A percentile compares a stretch with the other conserved stretches of the same genome.
phyloP scores from a whole-genome alignment of 2,113 vertebrate species.

The Bubo blakistoni region DNA sequence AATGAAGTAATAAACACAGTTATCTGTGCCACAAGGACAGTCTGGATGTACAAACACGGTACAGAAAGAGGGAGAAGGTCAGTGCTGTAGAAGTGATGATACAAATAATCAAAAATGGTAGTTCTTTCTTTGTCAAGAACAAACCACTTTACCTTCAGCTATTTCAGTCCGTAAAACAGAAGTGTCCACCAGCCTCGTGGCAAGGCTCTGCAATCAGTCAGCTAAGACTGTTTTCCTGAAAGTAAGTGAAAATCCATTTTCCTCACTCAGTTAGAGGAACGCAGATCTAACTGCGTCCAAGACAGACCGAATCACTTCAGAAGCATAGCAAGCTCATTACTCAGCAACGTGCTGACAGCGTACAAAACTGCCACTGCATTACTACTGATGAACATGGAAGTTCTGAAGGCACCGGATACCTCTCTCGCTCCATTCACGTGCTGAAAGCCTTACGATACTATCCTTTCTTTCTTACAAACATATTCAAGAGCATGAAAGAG shows the following conservation, averaged over 20 bases:
- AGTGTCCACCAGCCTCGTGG: constrained; percentile 24
- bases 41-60: neutral
- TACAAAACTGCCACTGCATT: neutral
- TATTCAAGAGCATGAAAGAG: neutral
- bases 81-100: neutral
- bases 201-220: constrained; percentile 47
- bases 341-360: neutral
- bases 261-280: neutral
- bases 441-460: neutral
- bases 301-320: neutral
- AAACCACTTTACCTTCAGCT: constrained; percentile 36
- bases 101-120: neutral
- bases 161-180: constrained; percentile 42
- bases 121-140: constrained; percentile 3
- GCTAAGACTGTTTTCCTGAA: constrained; percentile 51
- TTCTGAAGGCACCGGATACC: neutral
- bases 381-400: neutral
- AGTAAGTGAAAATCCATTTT: constrained; percentile 54
- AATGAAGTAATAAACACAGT: neutral
- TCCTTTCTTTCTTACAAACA: neutral
- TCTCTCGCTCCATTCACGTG: neutral
- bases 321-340: neutral
- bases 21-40: neutral
- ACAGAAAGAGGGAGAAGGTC: neutral
- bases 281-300: neutral